A percentile compares a stretch with the other conserved stretches of the same genome.
These are phyloP conservation scores for Erithacus rubecula DNA, from an alignment of 2,797 vertebrate genomes.

Conservation along the genomic window DNA sequence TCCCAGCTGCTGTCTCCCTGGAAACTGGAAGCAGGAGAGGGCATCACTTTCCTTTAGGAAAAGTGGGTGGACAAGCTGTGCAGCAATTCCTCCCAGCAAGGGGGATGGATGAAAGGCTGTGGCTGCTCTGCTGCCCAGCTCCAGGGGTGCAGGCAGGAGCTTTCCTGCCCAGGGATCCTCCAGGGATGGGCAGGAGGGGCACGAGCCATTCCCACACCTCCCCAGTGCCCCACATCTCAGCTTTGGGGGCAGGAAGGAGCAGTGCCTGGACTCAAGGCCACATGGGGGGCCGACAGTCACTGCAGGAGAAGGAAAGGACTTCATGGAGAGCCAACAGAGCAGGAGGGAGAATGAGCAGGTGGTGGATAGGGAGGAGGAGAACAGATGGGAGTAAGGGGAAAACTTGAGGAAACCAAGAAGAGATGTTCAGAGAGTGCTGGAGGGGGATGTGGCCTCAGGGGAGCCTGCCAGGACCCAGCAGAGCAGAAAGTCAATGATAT, in stretches of 20 bases:
- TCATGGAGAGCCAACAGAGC: neutral
- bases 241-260: neutral
- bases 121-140: neutral
- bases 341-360: neutral
- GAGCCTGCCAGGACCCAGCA: neutral
- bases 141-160: neutral
- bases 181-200: neutral
- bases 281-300: fast-evolving
- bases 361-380: neutral
- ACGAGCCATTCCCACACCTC: neutral
- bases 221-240: neutral
- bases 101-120: neutral
- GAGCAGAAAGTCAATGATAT: neutral
- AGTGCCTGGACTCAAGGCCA: neutral
- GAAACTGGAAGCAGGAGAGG: conserved; percentile 16
- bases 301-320: neutral
- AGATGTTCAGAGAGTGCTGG: neutral
- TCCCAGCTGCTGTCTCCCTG: conserved; percentile 35
- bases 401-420: neutral
- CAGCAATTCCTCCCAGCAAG: neutral
- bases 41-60: neutral
- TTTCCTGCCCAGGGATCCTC: neutral
- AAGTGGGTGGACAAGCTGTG: neutral
- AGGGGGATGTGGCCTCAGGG: neutral
- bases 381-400: neutral